phyloP scores from a whole-genome alignment of 2,888 invertebrate genomes.

The Carterocephalus palaemon region DNA sequence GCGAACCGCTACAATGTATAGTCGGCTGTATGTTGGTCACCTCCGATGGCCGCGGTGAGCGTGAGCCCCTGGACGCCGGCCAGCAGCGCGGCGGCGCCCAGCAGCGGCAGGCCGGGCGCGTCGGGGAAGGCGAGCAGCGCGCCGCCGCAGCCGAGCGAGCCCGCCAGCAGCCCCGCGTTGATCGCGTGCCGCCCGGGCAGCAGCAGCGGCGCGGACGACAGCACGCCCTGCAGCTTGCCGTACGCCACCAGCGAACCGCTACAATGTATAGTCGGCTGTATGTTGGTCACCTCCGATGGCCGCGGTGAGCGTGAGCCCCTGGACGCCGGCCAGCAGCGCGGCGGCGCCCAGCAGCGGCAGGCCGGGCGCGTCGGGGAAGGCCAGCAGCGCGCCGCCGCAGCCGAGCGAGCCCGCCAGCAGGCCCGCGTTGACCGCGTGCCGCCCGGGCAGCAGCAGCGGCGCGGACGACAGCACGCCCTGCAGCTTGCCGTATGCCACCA shows the following conservation, averaged over 20 bases:
- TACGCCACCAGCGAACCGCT: constrained; percentile 94
- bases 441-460: constrained; percentile 89
- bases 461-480: constrained; percentile 89
- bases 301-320: too few relatives aligned
- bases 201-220: constrained; percentile 88
- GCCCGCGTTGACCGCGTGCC: constrained; percentile 86
- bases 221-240: constrained; percentile 90
- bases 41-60: too few relatives aligned
- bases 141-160: constrained; percentile 86
- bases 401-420: constrained; percentile 84
- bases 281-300: too few relatives aligned
- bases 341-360: too few relatives aligned
- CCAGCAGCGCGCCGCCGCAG: constrained; percentile 83
- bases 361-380: constrained; percentile 82
- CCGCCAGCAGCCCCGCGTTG: constrained; percentile 83
- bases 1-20: too few relatives aligned
- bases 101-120: constrained; percentile 83
- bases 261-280: too few relatives aligned
- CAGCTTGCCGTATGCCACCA: constrained; percentile 93
- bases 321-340: too few relatives aligned
- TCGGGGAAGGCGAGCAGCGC: constrained; percentile 81
- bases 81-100: too few relatives aligned
- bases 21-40: too few relatives aligned
- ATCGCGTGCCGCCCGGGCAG: constrained; percentile 90
- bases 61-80: too few relatives aligned